These are phyloP conservation scores for Macropis europaea DNA, from an alignment of 2,888 invertebrate species.

Conservation along the genomic window DNA sequence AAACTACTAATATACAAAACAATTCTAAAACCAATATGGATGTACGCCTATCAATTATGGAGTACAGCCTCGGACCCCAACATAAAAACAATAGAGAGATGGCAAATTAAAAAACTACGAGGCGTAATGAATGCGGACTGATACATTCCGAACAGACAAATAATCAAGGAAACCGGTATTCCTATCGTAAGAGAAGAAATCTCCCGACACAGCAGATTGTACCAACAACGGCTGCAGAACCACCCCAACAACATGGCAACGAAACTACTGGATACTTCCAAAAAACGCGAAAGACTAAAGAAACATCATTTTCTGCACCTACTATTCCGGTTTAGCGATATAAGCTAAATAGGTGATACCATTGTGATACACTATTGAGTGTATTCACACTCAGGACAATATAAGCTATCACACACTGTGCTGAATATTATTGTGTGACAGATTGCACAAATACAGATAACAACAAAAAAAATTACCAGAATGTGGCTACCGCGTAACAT, in stretches of 20 bases:
- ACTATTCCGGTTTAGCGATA: neutral
- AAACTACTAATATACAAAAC: constrained; percentile 42
- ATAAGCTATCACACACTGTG: too few relatives aligned
- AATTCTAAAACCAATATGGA: constrained; percentile 39
- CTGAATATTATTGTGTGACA: too few relatives aligned
- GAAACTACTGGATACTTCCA: neutral
- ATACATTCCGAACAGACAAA: too few relatives aligned
- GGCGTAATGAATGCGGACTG: neutral
- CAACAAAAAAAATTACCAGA: too few relatives aligned
- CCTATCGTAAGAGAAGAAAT: neutral
- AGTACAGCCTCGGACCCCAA: constrained; percentile 25
- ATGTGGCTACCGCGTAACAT: too few relatives aligned
- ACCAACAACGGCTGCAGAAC: neutral
- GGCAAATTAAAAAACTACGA: neutral
- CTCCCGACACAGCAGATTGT: neutral
- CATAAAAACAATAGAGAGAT: constrained; percentile 9
- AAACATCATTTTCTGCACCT: neutral
- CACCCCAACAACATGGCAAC: neutral
- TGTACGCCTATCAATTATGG: constrained; percentile 42
- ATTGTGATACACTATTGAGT: too few relatives aligned
- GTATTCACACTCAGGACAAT: too few relatives aligned
- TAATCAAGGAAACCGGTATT: neutral
- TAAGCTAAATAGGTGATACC: too few relatives aligned
- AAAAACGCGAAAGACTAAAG: neutral
- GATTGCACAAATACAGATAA: too few relatives aligned